Conservation (phyloP, 2,797 vertebrate genomes). For the Acrossocheilus fasciatus region DNA sequence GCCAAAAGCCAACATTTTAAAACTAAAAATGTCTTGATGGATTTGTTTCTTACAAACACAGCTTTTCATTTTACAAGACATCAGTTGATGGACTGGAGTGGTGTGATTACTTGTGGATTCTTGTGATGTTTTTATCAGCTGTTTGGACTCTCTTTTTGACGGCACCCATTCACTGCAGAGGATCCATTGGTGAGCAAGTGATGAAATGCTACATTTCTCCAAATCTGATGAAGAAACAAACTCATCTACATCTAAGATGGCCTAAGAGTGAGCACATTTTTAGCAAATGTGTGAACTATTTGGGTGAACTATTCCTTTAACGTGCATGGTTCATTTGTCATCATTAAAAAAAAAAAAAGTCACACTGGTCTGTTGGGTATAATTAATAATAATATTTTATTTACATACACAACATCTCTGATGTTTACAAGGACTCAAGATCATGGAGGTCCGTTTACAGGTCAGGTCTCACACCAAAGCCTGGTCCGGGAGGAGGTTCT, state of each 20-base stretch:
- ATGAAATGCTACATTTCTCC: neutral
- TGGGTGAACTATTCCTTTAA: neutral
- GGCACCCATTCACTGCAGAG: neutral
- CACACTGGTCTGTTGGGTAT: slow-evolving; percentile 29
- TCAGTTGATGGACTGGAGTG: neutral
- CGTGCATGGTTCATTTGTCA: neutral
- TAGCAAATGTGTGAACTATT: neutral
- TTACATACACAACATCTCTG: slow-evolving; percentile 61
- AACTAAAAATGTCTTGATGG: neutral
- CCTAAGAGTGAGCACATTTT: too few relatives aligned
- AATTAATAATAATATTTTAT: slow-evolving; percentile 60
- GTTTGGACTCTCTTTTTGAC: neutral
- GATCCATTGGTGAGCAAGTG: neutral
- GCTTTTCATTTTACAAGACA: neutral
- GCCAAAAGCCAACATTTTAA: neutral
- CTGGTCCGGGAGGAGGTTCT: slow-evolving; percentile 91
- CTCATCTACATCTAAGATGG: too few relatives aligned
- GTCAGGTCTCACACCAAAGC: slow-evolving; percentile 91
- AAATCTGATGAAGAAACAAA: neutral
- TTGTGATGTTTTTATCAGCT: neutral
- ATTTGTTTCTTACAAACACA: neutral
- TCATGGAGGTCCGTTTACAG: slow-evolving; percentile 75
- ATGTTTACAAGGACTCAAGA: slow-evolving; percentile 60
- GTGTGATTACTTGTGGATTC: neutral
- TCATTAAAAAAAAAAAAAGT: neutral